These are phyloP conservation scores for Phymanthus crucifer DNA, from an alignment of 92 coral and sea anemone species.

Conservation along the genomic window DNA sequence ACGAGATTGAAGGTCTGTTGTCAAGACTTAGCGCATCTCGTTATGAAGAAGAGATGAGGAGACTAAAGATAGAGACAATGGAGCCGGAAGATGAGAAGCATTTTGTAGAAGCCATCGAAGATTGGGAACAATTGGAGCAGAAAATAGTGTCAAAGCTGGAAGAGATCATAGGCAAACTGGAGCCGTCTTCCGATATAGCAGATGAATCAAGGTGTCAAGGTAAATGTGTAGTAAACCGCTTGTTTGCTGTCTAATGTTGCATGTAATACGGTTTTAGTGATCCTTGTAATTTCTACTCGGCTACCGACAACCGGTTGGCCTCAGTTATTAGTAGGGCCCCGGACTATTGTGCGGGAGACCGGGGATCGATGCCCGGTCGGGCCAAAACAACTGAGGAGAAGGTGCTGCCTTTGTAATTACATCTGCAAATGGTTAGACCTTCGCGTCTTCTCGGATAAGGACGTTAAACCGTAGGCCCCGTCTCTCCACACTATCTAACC, in stretches of 20 bases:
- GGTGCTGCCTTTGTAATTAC: too few species aligned
- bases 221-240: too few species aligned
- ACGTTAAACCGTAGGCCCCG: too few species aligned
- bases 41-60: slow-evolving; percentile 15
- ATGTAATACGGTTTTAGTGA: neutral
- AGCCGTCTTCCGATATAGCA: neutral
- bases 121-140: slow-evolving; percentile 24
- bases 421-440: too few species aligned
- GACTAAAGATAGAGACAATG: slow-evolving; percentile 27
- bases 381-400: too few species aligned
- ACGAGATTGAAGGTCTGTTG: slow-evolving; percentile 26
- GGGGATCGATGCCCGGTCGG: too few species aligned
- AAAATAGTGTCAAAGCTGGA: neutral
- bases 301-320: too few species aligned
- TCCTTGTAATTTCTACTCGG: neutral
- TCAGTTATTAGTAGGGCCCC: too few species aligned
- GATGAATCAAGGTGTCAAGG: neutral
- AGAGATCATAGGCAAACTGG: neutral
- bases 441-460: too few species aligned
- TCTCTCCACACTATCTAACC: too few species aligned
- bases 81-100: slow-evolving; percentile 41
- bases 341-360: too few species aligned
- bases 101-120: slow-evolving; percentile 20
- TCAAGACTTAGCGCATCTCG: slow-evolving; percentile 30
- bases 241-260: too few species aligned